Evolutionary conservation across 2,113 vertebrate species (phyloP).

Genomic region (Numida meleagris): DNA sequence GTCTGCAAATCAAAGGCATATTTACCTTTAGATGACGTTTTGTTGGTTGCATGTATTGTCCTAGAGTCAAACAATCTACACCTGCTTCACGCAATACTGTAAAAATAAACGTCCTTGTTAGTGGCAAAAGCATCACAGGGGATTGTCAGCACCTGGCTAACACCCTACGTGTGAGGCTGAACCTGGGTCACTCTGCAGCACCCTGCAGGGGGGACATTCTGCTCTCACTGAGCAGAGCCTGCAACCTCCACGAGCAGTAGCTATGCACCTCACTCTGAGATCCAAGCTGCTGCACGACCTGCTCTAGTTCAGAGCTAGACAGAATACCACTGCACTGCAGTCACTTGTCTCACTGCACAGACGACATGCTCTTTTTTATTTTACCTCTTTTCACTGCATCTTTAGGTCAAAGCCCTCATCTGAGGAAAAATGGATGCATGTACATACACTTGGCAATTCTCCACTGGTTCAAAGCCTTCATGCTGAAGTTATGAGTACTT

Average conservation of each 20-base stretch:
- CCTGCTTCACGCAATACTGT: conserved; percentile 87
- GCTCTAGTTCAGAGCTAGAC: not conserved
- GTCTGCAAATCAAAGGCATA: not conserved
- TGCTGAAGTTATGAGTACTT: fast-evolving
- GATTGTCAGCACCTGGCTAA: not conserved
- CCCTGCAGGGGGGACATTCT: fast-evolving
- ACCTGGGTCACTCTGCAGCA: not conserved
- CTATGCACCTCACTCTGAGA: fast-evolving
- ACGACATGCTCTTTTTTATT: not conserved
- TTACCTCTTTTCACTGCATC: not conserved
- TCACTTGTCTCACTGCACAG: not conserved
- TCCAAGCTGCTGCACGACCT: fast-evolving
- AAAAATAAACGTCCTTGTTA: conserved; percentile 12
- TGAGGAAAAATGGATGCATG: not conserved
- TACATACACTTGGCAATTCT: not conserved
- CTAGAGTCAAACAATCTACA: conserved; percentile 95
- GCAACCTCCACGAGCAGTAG: fast-evolving
- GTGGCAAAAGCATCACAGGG: not conserved
- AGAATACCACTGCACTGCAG: not conserved
- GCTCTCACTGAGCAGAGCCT: not conserved
- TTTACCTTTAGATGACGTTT: conserved; percentile 94
- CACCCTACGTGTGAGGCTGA: not conserved
- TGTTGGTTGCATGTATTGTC: conserved; percentile 99
- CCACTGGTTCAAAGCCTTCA: not conserved
- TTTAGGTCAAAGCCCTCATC: not conserved